Conservation (phyloP, 2,113 vertebrate genomes). For the Aix galericulata region DNA sequence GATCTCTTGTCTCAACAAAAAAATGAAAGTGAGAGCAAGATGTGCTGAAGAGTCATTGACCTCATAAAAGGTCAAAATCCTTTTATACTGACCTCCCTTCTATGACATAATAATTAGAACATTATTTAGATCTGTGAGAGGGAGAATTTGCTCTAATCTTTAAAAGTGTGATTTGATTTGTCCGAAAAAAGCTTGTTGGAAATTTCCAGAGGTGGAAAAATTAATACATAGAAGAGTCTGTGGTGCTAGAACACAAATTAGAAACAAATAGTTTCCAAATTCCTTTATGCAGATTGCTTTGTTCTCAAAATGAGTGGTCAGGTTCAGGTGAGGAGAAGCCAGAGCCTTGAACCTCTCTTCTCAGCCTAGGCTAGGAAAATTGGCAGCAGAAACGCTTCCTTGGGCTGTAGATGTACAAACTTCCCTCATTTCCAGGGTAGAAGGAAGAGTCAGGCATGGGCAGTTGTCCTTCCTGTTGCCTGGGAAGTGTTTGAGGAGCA, state of each 20-base stretch:
- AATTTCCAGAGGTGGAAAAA: background rate
- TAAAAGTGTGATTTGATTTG: slow-evolving; percentile 19
- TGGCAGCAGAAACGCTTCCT: background rate
- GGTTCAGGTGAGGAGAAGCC: background rate
- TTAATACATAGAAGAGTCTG: background rate
- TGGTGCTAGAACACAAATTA: background rate
- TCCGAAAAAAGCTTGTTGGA: background rate
- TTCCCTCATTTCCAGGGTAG: background rate
- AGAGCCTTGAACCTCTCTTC: background rate
- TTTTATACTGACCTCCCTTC: background rate
- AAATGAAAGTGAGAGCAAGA: slow-evolving; percentile 82
- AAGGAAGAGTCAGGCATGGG: background rate
- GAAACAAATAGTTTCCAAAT: background rate
- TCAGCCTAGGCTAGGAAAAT: background rate
- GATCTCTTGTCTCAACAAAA: slow-evolving; percentile 83
- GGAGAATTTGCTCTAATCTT: background rate
- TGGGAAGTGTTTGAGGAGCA: background rate
- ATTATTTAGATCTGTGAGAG: background rate
- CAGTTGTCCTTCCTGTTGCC: background rate
- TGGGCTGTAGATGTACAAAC: background rate
- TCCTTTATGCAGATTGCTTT: background rate
- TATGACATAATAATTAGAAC: background rate
- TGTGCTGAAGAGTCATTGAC: slow-evolving; percentile 76
- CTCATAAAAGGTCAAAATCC: slow-evolving; percentile 77
- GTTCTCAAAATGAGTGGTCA: background rate